Evolutionary conservation across 2,888 invertebrate genomes (phyloP), one percentile per base, ranked within the genome.

Genomic region (Panzeria rudis): DNA sequence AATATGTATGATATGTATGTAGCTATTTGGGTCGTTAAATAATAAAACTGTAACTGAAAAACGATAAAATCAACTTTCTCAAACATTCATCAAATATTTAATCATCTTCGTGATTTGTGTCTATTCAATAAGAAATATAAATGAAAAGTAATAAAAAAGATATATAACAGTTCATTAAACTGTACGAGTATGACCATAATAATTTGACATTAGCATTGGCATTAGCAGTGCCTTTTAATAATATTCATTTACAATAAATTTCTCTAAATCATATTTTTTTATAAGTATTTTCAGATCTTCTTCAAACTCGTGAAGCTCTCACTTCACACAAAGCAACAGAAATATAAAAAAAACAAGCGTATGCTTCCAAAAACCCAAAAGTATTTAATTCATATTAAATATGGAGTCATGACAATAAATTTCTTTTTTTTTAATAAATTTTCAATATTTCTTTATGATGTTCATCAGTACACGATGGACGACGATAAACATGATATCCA

Each of bases 361-460:
- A 54, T 56, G 35, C 44, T 61, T 80, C 44, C 35, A 64, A 64
- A 59, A 23, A 25, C 47, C 23, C 64, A 75, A 80, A 79, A 69
- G 47, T 71, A 75, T 38, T 64, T 38, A 82, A 82, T 85, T 72
- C 71, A 59, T 59, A 76, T 77, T 77, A 83, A 83, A 83, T 71
- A 85, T 85, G 85, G 82, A 59, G 82, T 64, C 82, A 79, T 82
- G 82, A 75, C 78, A 82, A 82, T 85, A 85, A 85, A 85, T 85
- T 85, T 85, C 82, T 72, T 72, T 75, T 15, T 9, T 59, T 41
- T 62, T 35, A 25, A 61, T 25, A 61, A 54, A 56, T 79, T 80
- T 71, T 75, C 78, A 79, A 85, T 78, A 82, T 78, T 82, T 82
- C 41, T 75, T 68, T 75, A 78, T 82, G 82, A 85, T 77, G 83